A percentile compares a stretch with the other conserved stretches of the same genome.
Conservation (phyloP, 2,797 vertebrate species). For the Thripadectes ignobilis region DNA sequence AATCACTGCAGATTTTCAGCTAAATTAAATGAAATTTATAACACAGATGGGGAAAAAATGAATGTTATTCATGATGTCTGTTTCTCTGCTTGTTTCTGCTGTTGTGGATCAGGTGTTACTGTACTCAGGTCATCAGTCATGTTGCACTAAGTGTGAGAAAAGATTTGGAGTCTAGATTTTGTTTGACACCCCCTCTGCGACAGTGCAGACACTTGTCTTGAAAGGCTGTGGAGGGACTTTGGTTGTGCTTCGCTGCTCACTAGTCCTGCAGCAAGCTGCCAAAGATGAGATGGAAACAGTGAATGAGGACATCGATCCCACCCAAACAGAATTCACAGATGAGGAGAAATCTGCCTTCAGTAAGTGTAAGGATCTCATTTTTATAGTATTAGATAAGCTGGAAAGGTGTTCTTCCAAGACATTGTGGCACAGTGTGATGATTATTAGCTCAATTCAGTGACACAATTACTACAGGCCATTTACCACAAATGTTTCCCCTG, state of each 20-base stretch:
- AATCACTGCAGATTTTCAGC: not conserved
- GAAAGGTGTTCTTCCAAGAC: conserved; percentile 10
- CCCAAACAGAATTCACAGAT: not conserved
- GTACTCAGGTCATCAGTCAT: not conserved
- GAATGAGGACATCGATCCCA: not conserved
- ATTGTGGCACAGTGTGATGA: not conserved
- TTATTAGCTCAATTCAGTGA: conserved; percentile 24
- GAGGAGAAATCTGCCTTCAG: conserved; percentile 24
- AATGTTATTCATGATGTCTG: accelerated
- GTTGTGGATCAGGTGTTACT: not conserved
- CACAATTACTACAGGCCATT: conserved; percentile 45
- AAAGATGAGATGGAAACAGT: not conserved
- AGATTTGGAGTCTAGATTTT: not conserved
- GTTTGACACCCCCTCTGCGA: not conserved
- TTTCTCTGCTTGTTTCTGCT: not conserved
- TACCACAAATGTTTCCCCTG: conserved; percentile 35
- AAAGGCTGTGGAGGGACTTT: not conserved
- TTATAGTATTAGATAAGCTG: not conserved
- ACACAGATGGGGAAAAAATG: not conserved
- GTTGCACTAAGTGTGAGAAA: not conserved
- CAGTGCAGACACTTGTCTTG: not conserved
- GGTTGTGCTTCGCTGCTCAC: not conserved
- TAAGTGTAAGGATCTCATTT: not conserved
- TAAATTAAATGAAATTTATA: not conserved
- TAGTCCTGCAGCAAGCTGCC: not conserved